Evolutionary conservation across 2,888 invertebrate species (phyloP), one percentile per base, ranked within the genome.

Genomic region (Calameuta filiformis): DNA sequence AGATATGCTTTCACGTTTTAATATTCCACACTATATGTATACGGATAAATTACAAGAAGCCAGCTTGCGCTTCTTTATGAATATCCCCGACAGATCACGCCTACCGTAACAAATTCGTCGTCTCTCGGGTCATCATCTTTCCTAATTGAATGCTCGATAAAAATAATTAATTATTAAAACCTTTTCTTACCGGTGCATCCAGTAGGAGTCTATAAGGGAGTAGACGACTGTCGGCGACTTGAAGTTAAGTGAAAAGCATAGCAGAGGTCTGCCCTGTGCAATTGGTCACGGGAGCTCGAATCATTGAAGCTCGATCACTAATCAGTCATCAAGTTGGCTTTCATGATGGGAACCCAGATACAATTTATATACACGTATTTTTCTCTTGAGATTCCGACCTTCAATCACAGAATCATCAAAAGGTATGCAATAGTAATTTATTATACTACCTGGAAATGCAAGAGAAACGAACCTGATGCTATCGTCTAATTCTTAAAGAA

Each of bases 121-220:
- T 23, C 9, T 56, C 23, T 56, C 56, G 56, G 9, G 1, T 40
- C 40, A 40, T 40, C 40, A 40, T 40, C 40, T 40, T 40, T 15
- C 15, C 40, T 40, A 56, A 56, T 56, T 56, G 56, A 56, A 71
- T 31, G 71, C 71, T 71, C 12, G 31, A 34, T 31, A 71, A 71
- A 71, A 71, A 56, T 56, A 56, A 71, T 71, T 71, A 71, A 71
- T 71, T 71, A 71, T 71, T 31, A 71, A 33, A 31, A 33, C 15
- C 9, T 31, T 71, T 34, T 34, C 71, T 34, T 34, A 34, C 71
- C 33, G 33, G 15, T 31, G 33, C 33, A 71, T 34, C 31, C 71
- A 33, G 71, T 31, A 71, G 12, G 15, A 33, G 71, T 34, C 71
- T 23, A 34, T 71, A 71, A 71, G 71, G 12, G 31, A 34, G 9